Percentiles rank a stretch among this genome's conserved stretches.
Evolutionary conservation across 2,797 vertebrate genomes (phyloP).

Genomic region (Triplophysa bombifrons): DNA sequence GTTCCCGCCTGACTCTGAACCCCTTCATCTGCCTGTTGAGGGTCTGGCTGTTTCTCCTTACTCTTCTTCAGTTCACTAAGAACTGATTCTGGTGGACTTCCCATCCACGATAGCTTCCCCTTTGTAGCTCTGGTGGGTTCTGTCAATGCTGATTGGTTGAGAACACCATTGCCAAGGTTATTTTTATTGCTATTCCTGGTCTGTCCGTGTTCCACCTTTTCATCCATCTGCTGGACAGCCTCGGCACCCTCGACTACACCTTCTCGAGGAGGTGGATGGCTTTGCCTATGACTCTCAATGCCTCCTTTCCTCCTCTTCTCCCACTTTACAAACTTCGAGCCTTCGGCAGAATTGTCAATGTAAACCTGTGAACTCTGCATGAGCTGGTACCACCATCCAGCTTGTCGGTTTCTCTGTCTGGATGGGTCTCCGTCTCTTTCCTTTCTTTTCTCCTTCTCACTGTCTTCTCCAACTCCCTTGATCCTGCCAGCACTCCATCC

Average conservation of each 20-base stretch:
- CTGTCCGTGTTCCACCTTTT: conserved; percentile 44
- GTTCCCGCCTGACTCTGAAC: conserved; percentile 25
- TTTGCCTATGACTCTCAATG: conserved; percentile 69
- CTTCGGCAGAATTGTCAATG: conserved; percentile 85
- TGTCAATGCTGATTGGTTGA: conserved; percentile 29
- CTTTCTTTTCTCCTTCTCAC: conserved; percentile 58
- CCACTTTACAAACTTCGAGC: conserved; percentile 81
- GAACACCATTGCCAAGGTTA: conserved; percentile 56
- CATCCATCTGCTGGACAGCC: conserved; percentile 76
- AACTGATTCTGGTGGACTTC: conserved; percentile 91
- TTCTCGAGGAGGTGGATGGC: conserved; percentile 81
- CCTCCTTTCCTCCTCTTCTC: conserved; percentile 82
- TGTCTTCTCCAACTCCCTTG: conserved; percentile 55
- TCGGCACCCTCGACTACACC: conserved; percentile 95
- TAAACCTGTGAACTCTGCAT: conserved; percentile 99
- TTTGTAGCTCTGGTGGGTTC: conserved; percentile 58
- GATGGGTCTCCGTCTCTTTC: conserved; percentile 62
- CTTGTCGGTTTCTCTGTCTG: conserved; percentile 81
- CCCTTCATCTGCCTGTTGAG: conserved; percentile 37
- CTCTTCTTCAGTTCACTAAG: conserved; percentile 80
- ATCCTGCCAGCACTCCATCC: conserved; percentile 62
- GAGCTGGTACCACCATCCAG: conserved; percentile 98
- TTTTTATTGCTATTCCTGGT: conserved; percentile 55
- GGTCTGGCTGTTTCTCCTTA: conserved; percentile 74
- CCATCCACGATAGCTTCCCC: conserved; percentile 90